Base-by-base conservation (phyloP, 2,888 invertebrate genomes). In the Strigamia transsilvanica region DNA sequence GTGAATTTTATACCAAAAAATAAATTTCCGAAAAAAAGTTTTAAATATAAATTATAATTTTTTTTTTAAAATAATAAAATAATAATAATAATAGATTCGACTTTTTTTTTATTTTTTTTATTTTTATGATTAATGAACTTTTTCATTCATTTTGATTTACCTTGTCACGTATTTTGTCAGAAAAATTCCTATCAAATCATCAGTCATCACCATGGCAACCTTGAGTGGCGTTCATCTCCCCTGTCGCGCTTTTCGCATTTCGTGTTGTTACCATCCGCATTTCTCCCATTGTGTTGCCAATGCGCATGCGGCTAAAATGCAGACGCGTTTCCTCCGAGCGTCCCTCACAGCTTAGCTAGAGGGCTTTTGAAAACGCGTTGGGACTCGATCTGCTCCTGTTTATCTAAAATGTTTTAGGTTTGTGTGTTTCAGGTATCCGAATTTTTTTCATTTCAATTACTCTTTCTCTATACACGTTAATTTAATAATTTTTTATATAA, bases 261-360 rank as follows among this genome's bases (percentile, higher is more conserved):
- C 61, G 61, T 61, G 61, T 61, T 23, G 21, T 18, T 51, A 6
- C 51, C 51, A 51, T 18, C 51, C 51, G 61, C 61, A 18, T 61
- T 61, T 61, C 61, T 61, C 61, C 61, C 61, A 61, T 61, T 61
- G 61, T 61, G 61, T 61, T 61, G 61, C 61, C 61, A 61, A 61
- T 61, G 61, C 61, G 61, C 61, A 61, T 61, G 61, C 61, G 61
- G 23, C 61, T 61, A 61, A 61, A 61, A n/a, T 61, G 61, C 61
- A 61, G 61, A 61, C 61, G 61, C 61, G 61, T 61, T 61, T 61
- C 21, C 61, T 61, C 61, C 61, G 23, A 51, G 61, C 61, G 61
- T 61, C 23, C 21, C 61, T 61, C 23, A 23, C 61, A 61, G 61
- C 61, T 61, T 18, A 46, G n/a, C 46, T 46, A 46, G n/a, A 46